Percentiles rank a stretch among this genome's conserved stretches.
Evolutionary conservation across 2,113 vertebrate genomes (phyloP).

Genomic region (Etheostoma spectabile): DNA sequence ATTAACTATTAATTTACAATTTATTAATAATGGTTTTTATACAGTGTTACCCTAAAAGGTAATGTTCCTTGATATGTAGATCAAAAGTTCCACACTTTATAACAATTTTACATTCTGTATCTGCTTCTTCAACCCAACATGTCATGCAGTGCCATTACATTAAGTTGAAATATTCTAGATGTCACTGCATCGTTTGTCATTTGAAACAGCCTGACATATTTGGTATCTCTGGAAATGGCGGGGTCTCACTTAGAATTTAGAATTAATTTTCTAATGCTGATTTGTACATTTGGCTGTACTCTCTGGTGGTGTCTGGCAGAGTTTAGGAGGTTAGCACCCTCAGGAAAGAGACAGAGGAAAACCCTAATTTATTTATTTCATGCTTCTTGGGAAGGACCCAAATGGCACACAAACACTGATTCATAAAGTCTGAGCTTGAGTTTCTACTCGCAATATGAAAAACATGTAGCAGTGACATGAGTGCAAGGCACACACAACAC

Average conservation of each 20-base stretch:
- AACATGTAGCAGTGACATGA: neutral
- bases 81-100: neutral
- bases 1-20: too few relatives aligned
- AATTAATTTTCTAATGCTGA: neutral
- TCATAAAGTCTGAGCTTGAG: neutral
- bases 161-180: too few relatives aligned
- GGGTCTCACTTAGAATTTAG: neutral
- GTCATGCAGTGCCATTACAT: neutral
- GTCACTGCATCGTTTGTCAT: neutral
- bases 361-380: neutral
- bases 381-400: neutral
- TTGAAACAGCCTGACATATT: neutral
- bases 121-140: neutral
- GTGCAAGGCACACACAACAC: neutral
- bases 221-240: neutral
- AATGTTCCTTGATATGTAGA: too few relatives aligned
- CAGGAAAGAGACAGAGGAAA: neutral
- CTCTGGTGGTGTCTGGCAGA: conserved; percentile 15
- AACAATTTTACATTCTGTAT: neutral
- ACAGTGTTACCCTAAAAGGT: too few relatives aligned
- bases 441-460: neutral
- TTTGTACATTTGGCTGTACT: conserved; percentile 30
- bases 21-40: too few relatives aligned
- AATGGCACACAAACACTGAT: conserved; percentile 1
- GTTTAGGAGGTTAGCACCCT: neutral